phyloP scores from a whole-genome alignment of 2,888 invertebrate genomes.

The Xiphydria camelus region DNA sequence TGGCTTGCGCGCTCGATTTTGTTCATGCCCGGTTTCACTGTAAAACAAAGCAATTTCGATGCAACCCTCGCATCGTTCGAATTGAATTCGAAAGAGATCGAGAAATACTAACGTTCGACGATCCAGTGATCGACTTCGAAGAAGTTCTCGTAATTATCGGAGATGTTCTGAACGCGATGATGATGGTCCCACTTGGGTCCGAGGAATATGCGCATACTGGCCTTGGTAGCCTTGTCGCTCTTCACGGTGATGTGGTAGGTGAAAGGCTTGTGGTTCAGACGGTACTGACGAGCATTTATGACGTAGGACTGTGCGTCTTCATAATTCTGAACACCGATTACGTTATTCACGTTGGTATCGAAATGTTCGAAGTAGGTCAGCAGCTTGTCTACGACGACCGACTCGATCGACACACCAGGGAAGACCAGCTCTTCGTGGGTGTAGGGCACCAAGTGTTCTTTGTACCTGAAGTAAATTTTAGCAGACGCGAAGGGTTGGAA shows the following conservation, averaged over 20 bases:
- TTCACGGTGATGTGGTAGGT: constrained; percentile 64
- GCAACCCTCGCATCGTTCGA: no score
- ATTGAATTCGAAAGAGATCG: background rate
- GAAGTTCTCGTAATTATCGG: constrained; percentile 66
- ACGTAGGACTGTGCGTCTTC: constrained; percentile 59
- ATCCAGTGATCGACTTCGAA: constrained; percentile 62
- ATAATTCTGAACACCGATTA: constrained; percentile 56
- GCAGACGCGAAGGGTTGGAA: background rate
- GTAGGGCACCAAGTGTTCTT: constrained; percentile 63
- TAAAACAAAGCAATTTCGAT: no score
- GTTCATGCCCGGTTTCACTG: constrained; percentile 53
- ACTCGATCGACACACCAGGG: constrained; percentile 66
- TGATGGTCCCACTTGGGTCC: constrained; percentile 70
- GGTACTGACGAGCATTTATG: constrained; percentile 67
- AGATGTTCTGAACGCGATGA: constrained; percentile 61
- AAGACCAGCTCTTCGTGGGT: constrained; percentile 63
- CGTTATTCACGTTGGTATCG: constrained; percentile 65
- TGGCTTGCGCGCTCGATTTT: constrained; percentile 47
- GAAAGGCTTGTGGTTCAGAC: constrained; percentile 73
- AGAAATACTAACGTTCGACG: constrained; percentile 50
- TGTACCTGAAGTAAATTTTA: constrained; percentile 54
- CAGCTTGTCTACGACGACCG: constrained; percentile 67
- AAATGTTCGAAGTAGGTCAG: constrained; percentile 70
- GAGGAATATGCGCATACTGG: constrained; percentile 67
- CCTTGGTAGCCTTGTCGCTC: constrained; percentile 64